Conservation (phyloP, 2,888 invertebrate species). For the Drosophila mayaguana region DNA sequence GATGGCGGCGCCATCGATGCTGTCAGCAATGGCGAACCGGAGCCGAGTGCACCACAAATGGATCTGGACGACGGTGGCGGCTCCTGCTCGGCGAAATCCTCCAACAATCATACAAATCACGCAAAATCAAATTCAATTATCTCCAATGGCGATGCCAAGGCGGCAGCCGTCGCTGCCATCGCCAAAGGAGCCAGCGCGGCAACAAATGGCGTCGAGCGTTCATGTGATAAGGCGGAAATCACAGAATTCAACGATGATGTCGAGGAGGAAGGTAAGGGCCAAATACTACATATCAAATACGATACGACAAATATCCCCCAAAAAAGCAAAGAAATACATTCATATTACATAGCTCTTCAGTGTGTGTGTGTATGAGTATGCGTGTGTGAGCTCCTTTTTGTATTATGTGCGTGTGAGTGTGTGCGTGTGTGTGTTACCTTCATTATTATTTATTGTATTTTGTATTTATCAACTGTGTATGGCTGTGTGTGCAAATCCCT, state of each 20-base stretch:
- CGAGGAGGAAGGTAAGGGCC: constrained; percentile 79
- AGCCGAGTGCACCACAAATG: constrained; percentile 66
- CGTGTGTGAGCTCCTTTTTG: background rate
- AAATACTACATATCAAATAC: constrained; percentile 23
- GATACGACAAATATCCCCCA: constrained; percentile 7
- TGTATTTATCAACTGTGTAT: constrained; percentile 51
- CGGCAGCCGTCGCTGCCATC: constrained; percentile 47
- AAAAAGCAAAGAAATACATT: constrained; percentile 34
- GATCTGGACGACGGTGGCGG: constrained; percentile 54
- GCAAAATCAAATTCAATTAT: constrained; percentile 83
- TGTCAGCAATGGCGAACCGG: constrained; percentile 65
- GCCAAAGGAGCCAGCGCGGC: constrained; percentile 33
- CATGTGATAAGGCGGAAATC: constrained; percentile 80
- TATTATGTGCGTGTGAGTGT: constrained; percentile 8
- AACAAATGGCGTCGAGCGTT: constrained; percentile 69
- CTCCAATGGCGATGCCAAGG: constrained; percentile 80
- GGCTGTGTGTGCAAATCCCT: constrained; percentile 37
- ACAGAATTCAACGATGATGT: constrained; percentile 77
- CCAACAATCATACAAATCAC: constrained; percentile 77
- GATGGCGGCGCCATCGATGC: constrained; percentile 75
- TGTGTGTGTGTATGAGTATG: constrained; percentile 17
- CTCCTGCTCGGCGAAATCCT: constrained; percentile 52
- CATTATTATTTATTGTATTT: constrained; percentile 66
- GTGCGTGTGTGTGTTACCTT: constrained; percentile 34
- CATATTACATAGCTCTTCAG: constrained; percentile 36